Evolutionary conservation across 2,888 invertebrate species (phyloP), one percentile per base, ranked within the genome.

Genomic region (Ochlodes sylvanus): DNA sequence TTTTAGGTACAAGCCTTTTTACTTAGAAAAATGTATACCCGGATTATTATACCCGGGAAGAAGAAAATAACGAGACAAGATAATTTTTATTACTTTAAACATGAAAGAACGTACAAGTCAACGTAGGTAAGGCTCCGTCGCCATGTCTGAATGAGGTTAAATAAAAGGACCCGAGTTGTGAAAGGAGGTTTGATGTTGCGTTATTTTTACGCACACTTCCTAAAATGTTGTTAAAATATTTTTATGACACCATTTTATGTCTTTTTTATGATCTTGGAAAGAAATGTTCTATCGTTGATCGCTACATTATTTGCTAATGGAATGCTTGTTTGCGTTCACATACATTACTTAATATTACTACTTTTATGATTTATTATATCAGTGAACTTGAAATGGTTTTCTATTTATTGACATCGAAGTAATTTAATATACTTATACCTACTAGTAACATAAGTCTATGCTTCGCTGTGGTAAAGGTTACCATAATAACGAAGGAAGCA

Each of bases 301-400:
- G 64, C 17, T 64, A 64, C 47, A 57, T 57, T 75, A 71, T 70
- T 72, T 67, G 67, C 72, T 76, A 76, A 76, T 76, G 76, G 75
- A 74, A 63, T 68, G 64, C 70, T 73, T 70, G 73, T 70, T 72
- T 38, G 9, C 38, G 10, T 38, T 71, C 69, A 72, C 63, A 63
- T 56, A 17, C 47, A 21, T 64, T 42, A 44, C 42, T 56, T 32
- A 56, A 64, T 56, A 56, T 56, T 44, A 47, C 7, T n/a, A n/a
- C 17, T 19, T 56, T 44, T 64, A 47, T 64, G 56, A 56, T 14
- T 41, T 32, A 19, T 63, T 50, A 44, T 34, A 34, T 21, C 19
- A 21, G 52, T 21, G 44, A 47, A 17, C 15, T 1, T 17, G 6
- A 47, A 47, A 1, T 9, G 17, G 44, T 15, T 47, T 47, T 15